These are phyloP conservation scores for Periparus ater DNA, from an alignment of 2,797 vertebrate species.

Conservation along the genomic window DNA sequence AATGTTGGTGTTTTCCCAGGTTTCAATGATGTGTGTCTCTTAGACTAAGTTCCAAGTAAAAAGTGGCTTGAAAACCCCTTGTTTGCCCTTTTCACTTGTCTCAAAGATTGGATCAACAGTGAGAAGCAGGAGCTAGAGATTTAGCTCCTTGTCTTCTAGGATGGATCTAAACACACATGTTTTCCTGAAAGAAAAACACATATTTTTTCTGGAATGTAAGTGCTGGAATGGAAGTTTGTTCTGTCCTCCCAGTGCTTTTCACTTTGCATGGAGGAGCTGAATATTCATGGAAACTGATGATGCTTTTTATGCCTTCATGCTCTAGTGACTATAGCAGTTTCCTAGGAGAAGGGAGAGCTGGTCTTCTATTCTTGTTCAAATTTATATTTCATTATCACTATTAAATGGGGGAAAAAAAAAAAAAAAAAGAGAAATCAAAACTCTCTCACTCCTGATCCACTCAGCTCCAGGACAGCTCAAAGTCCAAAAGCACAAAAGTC, in stretches of 20 bases:
- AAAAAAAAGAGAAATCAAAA: background rate
- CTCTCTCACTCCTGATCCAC: background rate
- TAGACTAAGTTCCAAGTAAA: background rate
- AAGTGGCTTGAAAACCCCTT: background rate
- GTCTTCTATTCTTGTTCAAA: background rate
- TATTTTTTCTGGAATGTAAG: too few species aligned
- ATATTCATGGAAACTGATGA: background rate
- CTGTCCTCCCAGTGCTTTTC: background rate
- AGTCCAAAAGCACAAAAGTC: background rate
- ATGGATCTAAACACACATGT: background rate
- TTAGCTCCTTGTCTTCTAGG: background rate
- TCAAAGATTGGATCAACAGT: background rate
- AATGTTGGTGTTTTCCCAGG: background rate
- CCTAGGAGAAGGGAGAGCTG: background rate
- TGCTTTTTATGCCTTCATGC: background rate
- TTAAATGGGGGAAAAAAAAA: background rate
- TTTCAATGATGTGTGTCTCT: background rate
- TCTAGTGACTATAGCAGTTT: background rate
- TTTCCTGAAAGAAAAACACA: background rate
- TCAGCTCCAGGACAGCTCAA: background rate
- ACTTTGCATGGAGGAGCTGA: background rate
- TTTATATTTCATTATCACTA: background rate
- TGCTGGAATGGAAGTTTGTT: background rate
- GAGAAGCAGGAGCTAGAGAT: background rate
- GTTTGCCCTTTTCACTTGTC: background rate